Evolutionary conservation across 2,888 invertebrate species (phyloP).

Genomic region (Phania funesta): DNA sequence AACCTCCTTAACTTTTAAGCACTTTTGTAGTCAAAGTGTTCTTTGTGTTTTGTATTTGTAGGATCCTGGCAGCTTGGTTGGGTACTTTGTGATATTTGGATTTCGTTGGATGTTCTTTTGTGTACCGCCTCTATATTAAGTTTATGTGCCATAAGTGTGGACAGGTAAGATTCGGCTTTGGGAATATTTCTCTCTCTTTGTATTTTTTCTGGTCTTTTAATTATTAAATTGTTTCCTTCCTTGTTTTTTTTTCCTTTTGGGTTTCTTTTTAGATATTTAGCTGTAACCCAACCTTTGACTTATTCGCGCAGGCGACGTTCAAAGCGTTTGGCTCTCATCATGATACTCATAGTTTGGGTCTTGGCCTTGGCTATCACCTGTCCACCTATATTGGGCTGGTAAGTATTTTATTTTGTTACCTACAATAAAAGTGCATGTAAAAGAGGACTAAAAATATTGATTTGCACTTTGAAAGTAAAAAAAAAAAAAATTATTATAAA

Average conservation of each 20-base stretch:
- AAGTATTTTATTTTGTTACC: constrained; percentile 75
- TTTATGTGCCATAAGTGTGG: constrained; percentile 94
- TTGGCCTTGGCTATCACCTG: constrained; percentile 94
- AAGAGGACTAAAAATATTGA: too few relatives aligned
- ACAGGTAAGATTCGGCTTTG: constrained; percentile 81
- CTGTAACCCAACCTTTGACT: constrained; percentile 95
- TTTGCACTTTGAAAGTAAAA: not conserved
- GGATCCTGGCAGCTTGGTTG: constrained; percentile 94
- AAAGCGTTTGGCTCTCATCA: constrained; percentile 89
- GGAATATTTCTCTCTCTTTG: not conserved
- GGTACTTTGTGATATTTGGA: constrained; percentile 94
- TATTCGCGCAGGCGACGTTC: constrained; percentile 94
- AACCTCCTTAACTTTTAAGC: not conserved
- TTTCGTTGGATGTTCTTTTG: constrained; percentile 93
- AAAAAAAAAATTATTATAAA: not conserved
- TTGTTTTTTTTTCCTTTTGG: constrained; percentile 7
- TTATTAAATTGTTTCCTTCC: not conserved
- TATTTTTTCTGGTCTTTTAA: not conserved
- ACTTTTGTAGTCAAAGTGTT: not conserved
- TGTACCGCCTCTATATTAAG: constrained; percentile 97
- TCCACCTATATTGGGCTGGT: constrained; percentile 96
- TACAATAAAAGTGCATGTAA: not conserved
- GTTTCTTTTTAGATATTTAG: constrained; percentile 85
- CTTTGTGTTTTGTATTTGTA: constrained; percentile 75
- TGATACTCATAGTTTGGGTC: constrained; percentile 95